A percentile compares a stretch with the other conserved stretches of the same genome.
phyloP scores from a whole-genome alignment of 2,888 invertebrate species.

The Myopa testacea region DNA sequence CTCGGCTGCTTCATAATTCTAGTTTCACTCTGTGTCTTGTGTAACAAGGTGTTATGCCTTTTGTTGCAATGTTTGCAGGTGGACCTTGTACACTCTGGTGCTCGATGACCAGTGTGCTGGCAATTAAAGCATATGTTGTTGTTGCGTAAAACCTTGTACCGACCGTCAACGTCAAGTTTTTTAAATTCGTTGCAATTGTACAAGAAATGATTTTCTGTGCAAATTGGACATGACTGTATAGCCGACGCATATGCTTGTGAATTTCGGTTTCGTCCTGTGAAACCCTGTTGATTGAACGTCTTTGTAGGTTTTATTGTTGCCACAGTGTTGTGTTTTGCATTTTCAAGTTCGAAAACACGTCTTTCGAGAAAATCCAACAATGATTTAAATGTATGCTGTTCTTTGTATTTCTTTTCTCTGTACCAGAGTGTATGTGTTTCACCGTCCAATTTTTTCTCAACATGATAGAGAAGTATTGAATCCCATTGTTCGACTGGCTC shows the following conservation, averaged over 20 bases:
- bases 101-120: neutral
- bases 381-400: conserved; percentile 32
- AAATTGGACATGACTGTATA: conserved; percentile 7
- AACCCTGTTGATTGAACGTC: neutral
- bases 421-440: conserved; percentile 40
- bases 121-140: conserved; percentile 18
- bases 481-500: conserved; percentile 35
- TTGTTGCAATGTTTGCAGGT: conserved; percentile 2
- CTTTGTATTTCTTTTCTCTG: conserved; percentile 20
- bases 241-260: neutral
- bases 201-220: neutral
- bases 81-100: conserved; percentile 12
- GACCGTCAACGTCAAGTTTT: neutral
- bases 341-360: conserved; percentile 2
- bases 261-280: neutral
- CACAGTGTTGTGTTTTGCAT: neutral
- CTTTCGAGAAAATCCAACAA: conserved; percentile 14
- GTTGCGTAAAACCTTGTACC: neutral
- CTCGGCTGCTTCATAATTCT: neutral
- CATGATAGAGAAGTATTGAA: conserved; percentile 34
- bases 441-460: conserved; percentile 40
- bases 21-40: neutral
- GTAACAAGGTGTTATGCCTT: conserved; percentile 6
- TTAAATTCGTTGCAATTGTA: conserved; percentile 9
- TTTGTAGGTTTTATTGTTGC: neutral